Evolutionary conservation across 2,888 invertebrate genomes (phyloP).

Genomic region (Apantesis nais): DNA sequence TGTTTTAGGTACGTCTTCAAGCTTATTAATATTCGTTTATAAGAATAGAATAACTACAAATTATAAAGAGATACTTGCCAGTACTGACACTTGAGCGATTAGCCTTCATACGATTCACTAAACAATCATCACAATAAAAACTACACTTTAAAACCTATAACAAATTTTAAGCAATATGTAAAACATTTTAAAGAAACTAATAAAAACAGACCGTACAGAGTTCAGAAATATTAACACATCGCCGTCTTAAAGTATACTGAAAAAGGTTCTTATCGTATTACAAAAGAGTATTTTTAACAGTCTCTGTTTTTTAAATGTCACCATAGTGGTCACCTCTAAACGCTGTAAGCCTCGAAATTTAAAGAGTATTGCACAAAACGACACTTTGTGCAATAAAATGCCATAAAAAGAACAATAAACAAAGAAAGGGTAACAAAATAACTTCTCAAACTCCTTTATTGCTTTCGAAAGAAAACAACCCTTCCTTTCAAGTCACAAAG

Average conservation of each 20-base stretch:
- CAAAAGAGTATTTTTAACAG: constrained; percentile 22
- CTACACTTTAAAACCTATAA: constrained; percentile 9
- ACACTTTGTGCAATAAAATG: constrained; percentile 73
- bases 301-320: constrained; percentile 14
- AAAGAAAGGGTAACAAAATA: constrained; percentile 77
- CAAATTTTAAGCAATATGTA: constrained; percentile 3
- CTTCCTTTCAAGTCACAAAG: constrained; percentile 73
- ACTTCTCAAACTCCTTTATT: constrained; percentile 77
- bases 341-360: constrained; percentile 46
- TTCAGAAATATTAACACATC: constrained; percentile 31
- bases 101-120: constrained; percentile 2
- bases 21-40: constrained; percentile 16
- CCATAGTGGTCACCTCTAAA: constrained; percentile 41
- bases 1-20: constrained; percentile 15
- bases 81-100: background rate
- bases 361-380: constrained; percentile 65
- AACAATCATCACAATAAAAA: background rate
- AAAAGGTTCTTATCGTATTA: background rate
- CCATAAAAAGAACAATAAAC: constrained; percentile 64
- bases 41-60: constrained; percentile 7
- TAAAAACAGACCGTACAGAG: constrained; percentile 22
- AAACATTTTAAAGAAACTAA: constrained; percentile 20
- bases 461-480: constrained; percentile 77
- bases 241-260: constrained; percentile 23
- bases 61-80: constrained; percentile 15